These are phyloP conservation scores for Odontesthes bonariensis DNA, from an alignment of 2,113 vertebrate species.

Conservation along the genomic window DNA sequence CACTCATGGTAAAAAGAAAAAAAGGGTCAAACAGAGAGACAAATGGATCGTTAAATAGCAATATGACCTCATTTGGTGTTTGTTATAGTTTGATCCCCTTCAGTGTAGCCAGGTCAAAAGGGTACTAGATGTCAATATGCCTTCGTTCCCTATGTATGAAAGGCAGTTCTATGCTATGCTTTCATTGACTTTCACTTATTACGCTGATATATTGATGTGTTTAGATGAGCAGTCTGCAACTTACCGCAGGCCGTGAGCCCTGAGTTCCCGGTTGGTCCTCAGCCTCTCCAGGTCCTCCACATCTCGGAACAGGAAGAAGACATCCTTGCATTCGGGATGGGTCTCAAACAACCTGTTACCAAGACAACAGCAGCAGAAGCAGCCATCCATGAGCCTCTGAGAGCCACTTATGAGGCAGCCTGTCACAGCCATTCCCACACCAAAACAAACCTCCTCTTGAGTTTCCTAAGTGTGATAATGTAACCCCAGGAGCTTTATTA, in stretches of 20 bases:
- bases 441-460: constrained; percentile 28
- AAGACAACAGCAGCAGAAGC: constrained; percentile 62
- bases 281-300: constrained; percentile 84
- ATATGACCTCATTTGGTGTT: no score
- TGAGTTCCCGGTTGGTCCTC: constrained; percentile 81
- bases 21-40: no score
- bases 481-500: constrained; percentile 8
- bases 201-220: background rate
- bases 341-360: constrained; percentile 86
- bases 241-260: constrained; percentile 83
- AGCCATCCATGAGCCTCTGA: constrained; percentile 42
- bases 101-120: background rate
- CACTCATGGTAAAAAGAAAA: no score
- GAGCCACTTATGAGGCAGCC: constrained; percentile 7
- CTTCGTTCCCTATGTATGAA: no score
- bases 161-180: background rate
- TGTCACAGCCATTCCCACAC: constrained; percentile 27
- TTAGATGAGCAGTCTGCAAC: constrained; percentile 28
- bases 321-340: constrained; percentile 86
- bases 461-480: constrained; percentile 1
- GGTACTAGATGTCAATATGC: background rate
- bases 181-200: constrained; percentile 5
- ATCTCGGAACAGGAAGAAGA: constrained; percentile 86
- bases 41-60: no score
- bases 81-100: no score